phyloP scores from a whole-genome alignment of 2,797 vertebrate genomes.

The Pipistrellus nathusii region DNA sequence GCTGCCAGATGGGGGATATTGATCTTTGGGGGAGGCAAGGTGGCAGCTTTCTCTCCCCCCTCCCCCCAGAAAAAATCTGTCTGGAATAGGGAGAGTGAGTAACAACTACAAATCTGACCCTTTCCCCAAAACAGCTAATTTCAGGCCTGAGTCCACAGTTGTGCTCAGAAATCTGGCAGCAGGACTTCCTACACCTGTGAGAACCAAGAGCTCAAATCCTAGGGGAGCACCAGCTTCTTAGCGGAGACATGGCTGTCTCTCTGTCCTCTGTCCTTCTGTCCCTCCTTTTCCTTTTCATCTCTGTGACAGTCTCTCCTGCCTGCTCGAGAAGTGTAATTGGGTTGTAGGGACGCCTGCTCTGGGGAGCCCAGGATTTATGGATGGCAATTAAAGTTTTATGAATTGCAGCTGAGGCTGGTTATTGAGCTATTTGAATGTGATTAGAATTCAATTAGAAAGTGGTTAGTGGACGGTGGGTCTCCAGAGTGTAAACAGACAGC shows the following conservation, averaged over 20 bases:
- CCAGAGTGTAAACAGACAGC: constrained; percentile 96
- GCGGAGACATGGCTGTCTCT: background rate
- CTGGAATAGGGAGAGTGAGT: background rate
- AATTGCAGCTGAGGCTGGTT: constrained; percentile 92
- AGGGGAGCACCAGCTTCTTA: background rate
- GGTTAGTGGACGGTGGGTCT: constrained; percentile 94
- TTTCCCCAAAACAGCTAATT: background rate
- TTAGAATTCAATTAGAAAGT: constrained; percentile 99
- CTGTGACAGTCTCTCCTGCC: constrained; percentile 30
- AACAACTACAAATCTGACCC: background rate
- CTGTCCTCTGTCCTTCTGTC: background rate
- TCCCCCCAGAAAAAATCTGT: background rate
- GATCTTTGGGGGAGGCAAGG: background rate
- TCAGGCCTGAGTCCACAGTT: background rate
- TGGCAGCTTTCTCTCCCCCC: background rate
- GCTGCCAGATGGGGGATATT: background rate
- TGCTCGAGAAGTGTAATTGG: constrained; percentile 73
- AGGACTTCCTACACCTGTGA: background rate
- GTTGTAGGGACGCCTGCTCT: constrained; percentile 80
- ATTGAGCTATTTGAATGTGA: constrained; percentile 96
- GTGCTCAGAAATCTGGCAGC: background rate
- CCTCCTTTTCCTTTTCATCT: background rate
- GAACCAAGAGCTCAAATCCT: background rate
- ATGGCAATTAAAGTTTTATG: constrained; percentile 95
- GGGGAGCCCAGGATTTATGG: constrained; percentile 89